Conservation (phyloP, 2,888 invertebrate species). For the Tenthredo scrophulariae region DNA sequence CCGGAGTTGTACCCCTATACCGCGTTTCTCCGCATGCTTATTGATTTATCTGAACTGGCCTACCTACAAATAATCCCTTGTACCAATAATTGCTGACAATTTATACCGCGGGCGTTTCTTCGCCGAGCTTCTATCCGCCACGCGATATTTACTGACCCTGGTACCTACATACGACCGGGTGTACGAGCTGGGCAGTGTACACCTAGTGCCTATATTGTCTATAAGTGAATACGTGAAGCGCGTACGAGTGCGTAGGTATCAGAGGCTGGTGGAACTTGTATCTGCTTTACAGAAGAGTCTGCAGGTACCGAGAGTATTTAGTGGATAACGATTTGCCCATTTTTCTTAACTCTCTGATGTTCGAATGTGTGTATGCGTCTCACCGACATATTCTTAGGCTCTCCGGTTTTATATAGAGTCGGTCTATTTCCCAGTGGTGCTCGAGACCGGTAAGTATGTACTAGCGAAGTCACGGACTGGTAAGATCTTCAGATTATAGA, state of each 20-base stretch:
- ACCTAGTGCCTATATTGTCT: background rate
- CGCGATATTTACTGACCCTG: slow-evolving; percentile 62
- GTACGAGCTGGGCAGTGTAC: slow-evolving; percentile 2
- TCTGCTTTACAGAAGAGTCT: background rate
- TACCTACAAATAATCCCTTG: slow-evolving; percentile 65
- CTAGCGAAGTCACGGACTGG: background rate
- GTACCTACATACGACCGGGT: background rate
- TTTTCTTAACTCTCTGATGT: slow-evolving; percentile 60
- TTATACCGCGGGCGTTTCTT: slow-evolving; percentile 59
- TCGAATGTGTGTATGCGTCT: slow-evolving; percentile 40
- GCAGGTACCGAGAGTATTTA: slow-evolving; percentile 60
- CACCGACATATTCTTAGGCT: slow-evolving; percentile 46
- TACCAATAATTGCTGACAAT: slow-evolving; percentile 67
- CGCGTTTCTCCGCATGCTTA: slow-evolving; percentile 56
- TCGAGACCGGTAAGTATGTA: slow-evolving; percentile 35
- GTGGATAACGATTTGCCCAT: slow-evolving; percentile 63
- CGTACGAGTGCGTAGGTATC: slow-evolving; percentile 3
- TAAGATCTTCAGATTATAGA: background rate
- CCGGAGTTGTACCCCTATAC: background rate
- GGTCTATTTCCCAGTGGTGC: slow-evolving; percentile 70
- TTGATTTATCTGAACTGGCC: slow-evolving; percentile 63
- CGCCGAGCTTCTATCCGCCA: slow-evolving; percentile 32
- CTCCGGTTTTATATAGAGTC: slow-evolving; percentile 72
- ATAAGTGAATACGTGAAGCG: background rate
- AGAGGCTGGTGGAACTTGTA: background rate